Percentiles rank a stretch among this genome's conserved stretches.
Evolutionary conservation across 2,888 invertebrate species (phyloP).

Genomic region (Caenorhabditis parvicauda): DNA sequence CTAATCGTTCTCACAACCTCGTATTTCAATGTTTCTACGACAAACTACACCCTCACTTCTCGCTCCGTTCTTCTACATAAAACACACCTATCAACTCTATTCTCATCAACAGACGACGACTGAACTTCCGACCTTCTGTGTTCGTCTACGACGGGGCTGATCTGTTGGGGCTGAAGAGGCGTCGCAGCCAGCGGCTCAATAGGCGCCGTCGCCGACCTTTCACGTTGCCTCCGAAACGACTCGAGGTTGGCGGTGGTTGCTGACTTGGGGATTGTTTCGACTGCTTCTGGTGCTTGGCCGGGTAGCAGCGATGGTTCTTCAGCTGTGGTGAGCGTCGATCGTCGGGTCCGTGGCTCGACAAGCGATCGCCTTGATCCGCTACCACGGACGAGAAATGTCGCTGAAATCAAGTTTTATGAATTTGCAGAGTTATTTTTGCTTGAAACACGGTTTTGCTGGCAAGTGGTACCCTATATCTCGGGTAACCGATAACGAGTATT

Average conservation of each 20-base stretch:
- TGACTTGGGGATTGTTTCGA: conserved; percentile 37
- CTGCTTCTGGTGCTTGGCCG: conserved; percentile 23
- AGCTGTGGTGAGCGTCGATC: conserved; percentile 26
- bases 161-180: no score
- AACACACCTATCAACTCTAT: no score
- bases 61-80: no score
- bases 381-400: conserved; percentile 28
- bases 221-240: conserved; percentile 6
- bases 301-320: conserved; percentile 26
- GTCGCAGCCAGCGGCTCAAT: no score
- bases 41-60: no score
- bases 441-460: neutral
- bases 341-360: conserved; percentile 21
- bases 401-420: conserved; percentile 24
- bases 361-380: conserved; percentile 19
- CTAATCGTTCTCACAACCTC: no score
- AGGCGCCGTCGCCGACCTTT: conserved; percentile 18
- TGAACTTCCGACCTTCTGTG: no score
- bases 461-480: no score
- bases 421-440: neutral
- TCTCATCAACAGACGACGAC: no score
- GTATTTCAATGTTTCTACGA: no score
- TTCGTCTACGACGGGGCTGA: no score
- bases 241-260: conserved; percentile 36
- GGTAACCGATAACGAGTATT: conserved; percentile 1